phyloP scores from a whole-genome alignment of 1,140 invertebrate species.

The Eupeodes corollae region DNA sequence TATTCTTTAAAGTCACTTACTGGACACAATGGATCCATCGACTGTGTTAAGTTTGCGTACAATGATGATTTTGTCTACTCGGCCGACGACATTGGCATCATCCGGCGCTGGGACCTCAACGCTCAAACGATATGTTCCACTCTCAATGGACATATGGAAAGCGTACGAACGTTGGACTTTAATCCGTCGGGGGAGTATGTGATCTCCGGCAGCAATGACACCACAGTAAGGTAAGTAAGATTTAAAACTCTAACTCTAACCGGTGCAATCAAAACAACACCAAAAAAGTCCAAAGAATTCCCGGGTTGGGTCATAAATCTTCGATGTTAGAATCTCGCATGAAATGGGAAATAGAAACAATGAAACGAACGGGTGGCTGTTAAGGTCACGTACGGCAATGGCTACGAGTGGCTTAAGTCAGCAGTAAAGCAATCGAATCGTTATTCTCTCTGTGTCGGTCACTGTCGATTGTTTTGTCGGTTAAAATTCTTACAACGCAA shows the following conservation, averaged over 20 bases:
- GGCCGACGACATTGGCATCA: slow-evolving; percentile 81
- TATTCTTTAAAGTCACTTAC: slow-evolving; percentile 47
- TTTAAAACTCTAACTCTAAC: too few relatives aligned
- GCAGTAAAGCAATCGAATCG: background rate
- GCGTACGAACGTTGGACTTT: slow-evolving; percentile 86
- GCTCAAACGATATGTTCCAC: slow-evolving; percentile 83
- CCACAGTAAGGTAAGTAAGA: slow-evolving; percentile 55
- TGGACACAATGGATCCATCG: slow-evolving; percentile 85
- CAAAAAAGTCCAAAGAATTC: too few relatives aligned
- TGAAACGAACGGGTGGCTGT: too few relatives aligned
- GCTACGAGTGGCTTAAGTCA: too few relatives aligned
- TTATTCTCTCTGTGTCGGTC: too few relatives aligned
- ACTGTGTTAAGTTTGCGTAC: slow-evolving; percentile 89
- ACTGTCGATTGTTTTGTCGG: too few relatives aligned
- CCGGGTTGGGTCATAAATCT: too few relatives aligned
- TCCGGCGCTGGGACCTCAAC: slow-evolving; percentile 96
- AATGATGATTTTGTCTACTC: slow-evolving; percentile 92
- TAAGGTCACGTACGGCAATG: too few relatives aligned
- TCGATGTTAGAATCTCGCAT: too few relatives aligned
- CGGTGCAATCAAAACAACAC: too few relatives aligned
- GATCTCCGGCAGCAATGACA: slow-evolving; percentile 86
- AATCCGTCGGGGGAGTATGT: slow-evolving; percentile 93
- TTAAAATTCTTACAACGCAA: too few relatives aligned
- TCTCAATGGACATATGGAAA: slow-evolving; percentile 84
- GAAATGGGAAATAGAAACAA: too few relatives aligned